phyloP scores from a whole-genome alignment of 2,797 vertebrate species.

The Lithobates sylvaticus region DNA sequence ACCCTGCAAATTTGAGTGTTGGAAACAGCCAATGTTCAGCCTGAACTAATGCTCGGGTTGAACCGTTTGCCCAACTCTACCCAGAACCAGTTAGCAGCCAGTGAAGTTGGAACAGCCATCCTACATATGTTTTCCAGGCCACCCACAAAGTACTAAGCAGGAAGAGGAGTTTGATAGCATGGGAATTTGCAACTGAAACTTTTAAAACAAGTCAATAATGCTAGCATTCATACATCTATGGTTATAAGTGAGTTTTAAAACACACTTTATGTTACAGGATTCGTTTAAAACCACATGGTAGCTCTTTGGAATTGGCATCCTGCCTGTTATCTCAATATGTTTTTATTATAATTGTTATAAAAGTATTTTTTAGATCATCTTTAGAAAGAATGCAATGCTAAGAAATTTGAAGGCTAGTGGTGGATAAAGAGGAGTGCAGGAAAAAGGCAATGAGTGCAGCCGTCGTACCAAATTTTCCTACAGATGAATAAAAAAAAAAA shows the following conservation, averaged over 20 bases:
- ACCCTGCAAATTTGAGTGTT: too few species aligned
- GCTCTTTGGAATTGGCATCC: background rate
- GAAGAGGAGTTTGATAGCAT: background rate
- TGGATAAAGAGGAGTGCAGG: background rate
- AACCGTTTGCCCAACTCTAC: too few species aligned
- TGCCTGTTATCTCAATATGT: background rate
- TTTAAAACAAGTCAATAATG: background rate
- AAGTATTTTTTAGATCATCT: background rate
- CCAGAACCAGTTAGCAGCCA: too few species aligned
- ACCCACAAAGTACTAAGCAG: background rate
- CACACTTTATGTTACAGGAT: background rate
- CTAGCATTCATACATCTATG: background rate
- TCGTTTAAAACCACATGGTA: background rate
- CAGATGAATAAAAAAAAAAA: constrained; percentile 19
- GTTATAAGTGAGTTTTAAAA: background rate
- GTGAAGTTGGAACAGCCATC: too few species aligned
- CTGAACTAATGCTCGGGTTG: too few species aligned
- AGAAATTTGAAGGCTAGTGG: constrained; percentile 12
- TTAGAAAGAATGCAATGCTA: background rate
- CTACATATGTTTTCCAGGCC: too few species aligned
- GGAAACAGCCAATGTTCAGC: too few species aligned
- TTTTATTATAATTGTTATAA: background rate
- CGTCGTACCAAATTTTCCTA: constrained; percentile 25
- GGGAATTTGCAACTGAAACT: too few species aligned
- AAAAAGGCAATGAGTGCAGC: constrained; percentile 7